Percentiles rank a stretch among this genome's conserved stretches.
phyloP scores from a whole-genome alignment of 2,888 invertebrate species.

The Polydrusus tereticollis region DNA sequence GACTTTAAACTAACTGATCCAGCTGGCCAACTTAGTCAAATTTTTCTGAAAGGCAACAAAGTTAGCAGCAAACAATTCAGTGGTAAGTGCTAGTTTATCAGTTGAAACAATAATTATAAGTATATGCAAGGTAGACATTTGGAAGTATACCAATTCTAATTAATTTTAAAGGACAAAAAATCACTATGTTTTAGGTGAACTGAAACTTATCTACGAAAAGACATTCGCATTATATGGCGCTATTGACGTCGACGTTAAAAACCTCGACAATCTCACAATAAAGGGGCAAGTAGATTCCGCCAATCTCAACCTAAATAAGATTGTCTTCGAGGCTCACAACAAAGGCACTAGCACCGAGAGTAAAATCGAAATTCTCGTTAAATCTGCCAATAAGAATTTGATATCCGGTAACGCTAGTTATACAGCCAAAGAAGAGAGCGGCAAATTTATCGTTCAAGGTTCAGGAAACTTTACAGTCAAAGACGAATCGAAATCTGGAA shows the following conservation, averaged over 20 bases:
- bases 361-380: slow-evolving; percentile 74
- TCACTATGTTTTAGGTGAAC: slow-evolving; percentile 63
- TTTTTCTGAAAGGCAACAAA: slow-evolving; percentile 66
- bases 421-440: slow-evolving; percentile 78
- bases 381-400: slow-evolving; percentile 75
- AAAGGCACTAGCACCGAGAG: slow-evolving; percentile 73
- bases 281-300: slow-evolving; percentile 75
- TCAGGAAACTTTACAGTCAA: slow-evolving; percentile 80
- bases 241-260: slow-evolving; percentile 71
- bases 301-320: slow-evolving; percentile 75
- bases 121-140: too few relatives aligned
- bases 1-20: slow-evolving; percentile 73
- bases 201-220: slow-evolving; percentile 62
- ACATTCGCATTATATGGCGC: slow-evolving; percentile 71
- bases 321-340: slow-evolving; percentile 75
- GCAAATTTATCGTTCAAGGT: slow-evolving; percentile 81
- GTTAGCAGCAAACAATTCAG: slow-evolving; percentile 73
- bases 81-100: slow-evolving; percentile 30
- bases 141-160: too few relatives aligned
- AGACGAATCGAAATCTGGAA: slow-evolving; percentile 77
- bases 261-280: slow-evolving; percentile 76
- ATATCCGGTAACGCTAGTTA: slow-evolving; percentile 79
- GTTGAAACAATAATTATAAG: too few relatives aligned
- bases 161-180: too few relatives aligned
- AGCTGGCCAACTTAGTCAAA: slow-evolving; percentile 63